Evolutionary conservation across 2,888 invertebrate species (phyloP), one percentile per base, ranked within the genome.

Genomic region (Gandaritis pyraliata): DNA sequence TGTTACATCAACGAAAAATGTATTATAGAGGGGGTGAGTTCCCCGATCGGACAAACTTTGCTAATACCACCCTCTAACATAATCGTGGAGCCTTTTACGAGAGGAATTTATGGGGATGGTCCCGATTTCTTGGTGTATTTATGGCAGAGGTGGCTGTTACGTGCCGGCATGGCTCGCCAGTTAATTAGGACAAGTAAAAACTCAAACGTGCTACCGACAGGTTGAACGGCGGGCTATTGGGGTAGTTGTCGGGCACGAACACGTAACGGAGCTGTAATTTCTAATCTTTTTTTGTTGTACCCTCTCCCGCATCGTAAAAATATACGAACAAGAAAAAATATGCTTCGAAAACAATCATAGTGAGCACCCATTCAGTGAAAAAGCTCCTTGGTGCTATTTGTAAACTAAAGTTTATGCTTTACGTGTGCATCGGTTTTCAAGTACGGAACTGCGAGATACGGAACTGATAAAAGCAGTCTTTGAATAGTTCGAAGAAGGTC

Each of bases 1-100:
- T 91, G 92, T 92, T 92, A 92, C 92, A 93, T 92, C 92, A 91
- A 92, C 93, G 93, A 92, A 92, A 93, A 93, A 93, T 93, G 91
- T 93, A 93, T 92, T 92, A 93, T 89, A 86, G 83, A 80, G 79
- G 81, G 86, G 80, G 80, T 75, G 73, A 73, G 79, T 84, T 83
- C 85, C 82, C 75, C 83, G 82, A 91, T 91, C 91, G 90, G 90
- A 90, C 91, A 90, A 92, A 92, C 91, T 92, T 92, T 88, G 90
- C 91, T 92, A 92, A 92, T 91, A 92, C 92, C 91, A 92, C 92
- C 91, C 91, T 85, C 91, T 86, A 88, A 90, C 91, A 91, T 92
- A 91, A 91, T 92, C 91, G 91, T 85, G 78, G 88, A 90, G 88
- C 91, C 91, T 92, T 92, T 92, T 92, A 92, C 90, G 92, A 92